These are phyloP conservation scores for Ricordea florida DNA, from an alignment of 92 coral and sea anemone genomes.

Conservation along the genomic window DNA sequence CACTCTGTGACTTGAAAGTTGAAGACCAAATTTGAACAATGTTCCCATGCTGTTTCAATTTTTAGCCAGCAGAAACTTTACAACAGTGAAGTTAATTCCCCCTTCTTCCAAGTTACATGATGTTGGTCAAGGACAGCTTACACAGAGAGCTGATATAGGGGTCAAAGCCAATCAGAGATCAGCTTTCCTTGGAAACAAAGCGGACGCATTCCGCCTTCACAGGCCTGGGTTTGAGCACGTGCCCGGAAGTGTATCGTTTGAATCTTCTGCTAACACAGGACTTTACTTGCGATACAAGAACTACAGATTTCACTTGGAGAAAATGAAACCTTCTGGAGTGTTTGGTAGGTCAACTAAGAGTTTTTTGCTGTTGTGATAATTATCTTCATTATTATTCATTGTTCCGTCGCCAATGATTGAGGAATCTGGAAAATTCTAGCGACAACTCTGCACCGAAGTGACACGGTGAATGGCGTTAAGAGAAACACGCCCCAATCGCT, in stretches of 20 bases:
- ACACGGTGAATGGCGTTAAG: too few relatives aligned
- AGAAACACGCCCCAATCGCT: too few relatives aligned
- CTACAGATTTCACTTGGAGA: constrained; percentile 92
- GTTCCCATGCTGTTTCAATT: not conserved
- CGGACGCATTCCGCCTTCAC: constrained; percentile 78
- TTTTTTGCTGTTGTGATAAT: not conserved
- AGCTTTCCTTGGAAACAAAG: constrained; percentile 62
- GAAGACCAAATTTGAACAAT: too few relatives aligned
- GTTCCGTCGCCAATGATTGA: too few relatives aligned
- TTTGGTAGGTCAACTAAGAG: constrained; percentile 80
- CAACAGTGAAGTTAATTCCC: constrained; percentile 60
- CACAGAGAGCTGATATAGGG: constrained; percentile 41
- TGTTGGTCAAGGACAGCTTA: not conserved
- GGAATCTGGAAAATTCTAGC: too few relatives aligned
- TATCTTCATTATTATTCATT: too few relatives aligned
- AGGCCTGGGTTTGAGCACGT: constrained; percentile 95
- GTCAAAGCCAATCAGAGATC: constrained; percentile 58
- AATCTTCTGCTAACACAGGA: constrained; percentile 81
- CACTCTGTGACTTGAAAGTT: too few relatives aligned
- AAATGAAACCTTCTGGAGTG: constrained; percentile 75
- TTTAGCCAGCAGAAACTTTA: constrained; percentile 76
- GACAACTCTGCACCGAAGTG: too few relatives aligned
- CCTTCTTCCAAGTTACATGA: not conserved
- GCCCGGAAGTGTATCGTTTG: constrained; percentile 79
- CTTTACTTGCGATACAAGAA: constrained; percentile 89